These are phyloP conservation scores for Myoxocephalus aenaeus DNA, from an alignment of 2,797 vertebrate genomes.

Conservation along the genomic window DNA sequence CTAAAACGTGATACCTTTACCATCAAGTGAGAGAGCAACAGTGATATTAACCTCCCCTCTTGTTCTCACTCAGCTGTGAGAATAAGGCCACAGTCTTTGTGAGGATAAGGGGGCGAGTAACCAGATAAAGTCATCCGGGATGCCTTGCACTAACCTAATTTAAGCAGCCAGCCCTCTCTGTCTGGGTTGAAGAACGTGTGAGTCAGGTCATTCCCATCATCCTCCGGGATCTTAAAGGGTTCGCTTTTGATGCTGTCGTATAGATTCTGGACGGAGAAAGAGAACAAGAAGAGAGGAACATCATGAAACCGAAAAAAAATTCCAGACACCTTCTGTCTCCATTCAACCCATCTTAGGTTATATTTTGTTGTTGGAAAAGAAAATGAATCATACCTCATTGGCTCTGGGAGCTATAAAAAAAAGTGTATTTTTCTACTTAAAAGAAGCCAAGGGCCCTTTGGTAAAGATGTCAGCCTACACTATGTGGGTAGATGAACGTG, in stretches of 20 bases:
- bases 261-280: slow-evolving; percentile 83
- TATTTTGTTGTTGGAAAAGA: slow-evolving; percentile 10
- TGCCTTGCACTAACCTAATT: slow-evolving; percentile 87
- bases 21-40: neutral
- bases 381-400: slow-evolving; percentile 31
- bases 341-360: slow-evolving; percentile 5
- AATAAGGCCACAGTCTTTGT: slow-evolving; percentile 11
- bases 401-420: slow-evolving; percentile 16
- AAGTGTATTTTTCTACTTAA: slow-evolving; percentile 21
- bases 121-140: slow-evolving; percentile 48
- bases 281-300: neutral
- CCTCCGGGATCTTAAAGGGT: slow-evolving; percentile 96
- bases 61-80: neutral
- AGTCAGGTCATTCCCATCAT: slow-evolving; percentile 97
- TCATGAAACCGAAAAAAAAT: slow-evolving; percentile 1
- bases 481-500: neutral
- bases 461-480: slow-evolving; percentile 2
- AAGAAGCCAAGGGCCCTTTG: slow-evolving; percentile 20
- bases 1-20: neutral
- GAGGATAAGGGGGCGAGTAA: slow-evolving; percentile 21
- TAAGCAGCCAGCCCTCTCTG: slow-evolving; percentile 95
- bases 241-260: slow-evolving; percentile 95
- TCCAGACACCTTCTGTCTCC: neutral
- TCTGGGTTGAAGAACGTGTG: slow-evolving; percentile 98
- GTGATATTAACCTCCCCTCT: neutral